These are phyloP conservation scores for Athene noctua DNA, from an alignment of 2,113 vertebrate genomes.

Conservation along the genomic window DNA sequence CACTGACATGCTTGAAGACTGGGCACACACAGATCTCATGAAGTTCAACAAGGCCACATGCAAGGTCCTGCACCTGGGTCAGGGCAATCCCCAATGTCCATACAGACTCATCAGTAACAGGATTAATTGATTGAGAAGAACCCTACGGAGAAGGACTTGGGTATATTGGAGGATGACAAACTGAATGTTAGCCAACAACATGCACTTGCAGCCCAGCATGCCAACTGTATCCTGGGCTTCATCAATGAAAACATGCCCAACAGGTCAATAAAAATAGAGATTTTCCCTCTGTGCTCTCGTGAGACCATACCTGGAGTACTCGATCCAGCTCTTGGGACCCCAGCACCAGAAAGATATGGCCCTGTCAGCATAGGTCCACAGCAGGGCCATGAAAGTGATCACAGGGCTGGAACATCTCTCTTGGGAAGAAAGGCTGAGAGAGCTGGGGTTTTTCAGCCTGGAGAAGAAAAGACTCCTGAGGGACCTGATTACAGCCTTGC, in stretches of 20 bases:
- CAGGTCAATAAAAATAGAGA: neutral
- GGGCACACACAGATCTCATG: neutral
- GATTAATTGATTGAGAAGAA: neutral
- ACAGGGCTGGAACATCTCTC: neutral
- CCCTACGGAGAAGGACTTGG: neutral
- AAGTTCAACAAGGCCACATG: neutral
- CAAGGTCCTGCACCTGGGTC: neutral
- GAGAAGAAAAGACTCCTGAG: neutral
- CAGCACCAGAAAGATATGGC: neutral
- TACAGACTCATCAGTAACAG: neutral
- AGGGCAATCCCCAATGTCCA: neutral
- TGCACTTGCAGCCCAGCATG: neutral
- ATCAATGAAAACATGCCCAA: neutral
- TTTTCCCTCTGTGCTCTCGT: fast-evolving
- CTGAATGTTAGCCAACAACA: fast-evolving
- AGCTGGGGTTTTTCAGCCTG: neutral
- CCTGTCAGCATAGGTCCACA: neutral
- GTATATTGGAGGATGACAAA: neutral
- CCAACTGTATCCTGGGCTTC: neutral
- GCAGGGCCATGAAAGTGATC: neutral
- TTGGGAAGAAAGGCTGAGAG: neutral
- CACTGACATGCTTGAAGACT: fast-evolving
- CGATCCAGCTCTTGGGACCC: neutral
- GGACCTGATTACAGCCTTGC: neutral
- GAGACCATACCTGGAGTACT: neutral